Conservation (phyloP, 2,888 invertebrate genomes). For the Agonopterix heracliana region DNA sequence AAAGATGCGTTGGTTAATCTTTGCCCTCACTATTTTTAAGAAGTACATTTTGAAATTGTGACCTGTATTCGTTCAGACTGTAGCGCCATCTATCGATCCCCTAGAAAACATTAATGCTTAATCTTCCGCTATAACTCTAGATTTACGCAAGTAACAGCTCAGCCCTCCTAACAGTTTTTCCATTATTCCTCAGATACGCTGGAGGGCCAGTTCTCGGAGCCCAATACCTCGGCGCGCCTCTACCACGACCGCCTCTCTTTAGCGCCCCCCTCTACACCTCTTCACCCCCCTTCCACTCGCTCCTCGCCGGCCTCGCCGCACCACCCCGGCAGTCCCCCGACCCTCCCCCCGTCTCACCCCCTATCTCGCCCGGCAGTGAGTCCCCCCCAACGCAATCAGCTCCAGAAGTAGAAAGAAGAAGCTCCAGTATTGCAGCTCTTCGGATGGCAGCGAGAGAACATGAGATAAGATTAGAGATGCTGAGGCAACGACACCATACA, state of each 20-base stretch:
- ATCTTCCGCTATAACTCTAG: too few relatives aligned
- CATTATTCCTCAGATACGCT: slow-evolving; percentile 45
- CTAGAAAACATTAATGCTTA: too few relatives aligned
- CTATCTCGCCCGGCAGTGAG: slow-evolving; percentile 68
- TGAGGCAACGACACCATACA: slow-evolving; percentile 84
- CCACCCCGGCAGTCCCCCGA: slow-evolving; percentile 68
- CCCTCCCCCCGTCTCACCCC: slow-evolving; percentile 72
- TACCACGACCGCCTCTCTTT: slow-evolving; percentile 69
- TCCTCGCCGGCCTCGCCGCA: slow-evolving; percentile 59
- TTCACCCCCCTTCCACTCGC: slow-evolving; percentile 59
- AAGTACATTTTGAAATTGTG: too few relatives aligned
- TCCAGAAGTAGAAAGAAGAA: slow-evolving; percentile 87
- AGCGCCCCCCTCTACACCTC: slow-evolving; percentile 82
- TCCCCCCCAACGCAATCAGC: slow-evolving; percentile 69
- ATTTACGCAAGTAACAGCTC: too few relatives aligned
- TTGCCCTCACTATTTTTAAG: too few relatives aligned
- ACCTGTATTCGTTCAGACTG: too few relatives aligned
- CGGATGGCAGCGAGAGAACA: slow-evolving; percentile 93
- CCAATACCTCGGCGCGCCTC: slow-evolving; percentile 71
- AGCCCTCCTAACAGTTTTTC: too few relatives aligned
- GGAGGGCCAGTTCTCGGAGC: slow-evolving; percentile 54
- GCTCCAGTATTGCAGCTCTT: slow-evolving; percentile 91
- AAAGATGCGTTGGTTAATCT: too few relatives aligned
- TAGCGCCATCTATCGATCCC: too few relatives aligned
- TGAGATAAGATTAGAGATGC: slow-evolving; percentile 88